phyloP scores from a whole-genome alignment of 1,140 invertebrate species.

The Drosophila murphyi region DNA sequence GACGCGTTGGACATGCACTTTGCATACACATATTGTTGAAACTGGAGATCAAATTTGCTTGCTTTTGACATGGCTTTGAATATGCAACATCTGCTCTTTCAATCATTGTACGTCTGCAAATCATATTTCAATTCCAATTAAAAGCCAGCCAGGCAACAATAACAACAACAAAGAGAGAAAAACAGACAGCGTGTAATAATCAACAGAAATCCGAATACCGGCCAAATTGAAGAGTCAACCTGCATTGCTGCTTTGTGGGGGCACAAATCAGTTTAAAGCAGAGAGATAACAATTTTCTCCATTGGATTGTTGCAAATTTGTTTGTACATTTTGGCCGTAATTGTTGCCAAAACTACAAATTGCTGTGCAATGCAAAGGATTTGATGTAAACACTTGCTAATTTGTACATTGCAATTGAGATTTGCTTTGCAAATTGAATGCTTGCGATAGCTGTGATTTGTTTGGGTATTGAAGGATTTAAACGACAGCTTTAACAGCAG shows the following conservation, averaged over 20 bases:
- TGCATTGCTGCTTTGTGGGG: slow-evolving; percentile 14
- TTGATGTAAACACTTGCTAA: slow-evolving; percentile 2
- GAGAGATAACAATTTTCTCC: slow-evolving; percentile 14
- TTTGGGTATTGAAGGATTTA: background rate
- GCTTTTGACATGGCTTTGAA: slow-evolving; percentile 19
- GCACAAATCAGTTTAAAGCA: background rate
- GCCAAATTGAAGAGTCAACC: background rate
- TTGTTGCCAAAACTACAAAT: slow-evolving; percentile 53
- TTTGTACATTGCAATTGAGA: slow-evolving; percentile 39
- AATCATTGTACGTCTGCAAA: slow-evolving; percentile 53
- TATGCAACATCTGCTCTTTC: slow-evolving; percentile 33
- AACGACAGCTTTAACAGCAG: background rate
- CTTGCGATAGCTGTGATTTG: slow-evolving; percentile 15
- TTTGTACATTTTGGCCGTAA: slow-evolving; percentile 55
- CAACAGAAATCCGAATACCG: slow-evolving; percentile 41
- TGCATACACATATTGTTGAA: slow-evolving; percentile 56
- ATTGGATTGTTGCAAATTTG: slow-evolving; percentile 43
- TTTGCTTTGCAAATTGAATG: slow-evolving; percentile 37
- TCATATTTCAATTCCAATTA: slow-evolving; percentile 82
- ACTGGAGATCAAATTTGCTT: slow-evolving; percentile 55
- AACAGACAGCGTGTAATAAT: slow-evolving; percentile 45
- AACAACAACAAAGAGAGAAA: slow-evolving; percentile 10
- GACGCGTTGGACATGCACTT: slow-evolving; percentile 71
- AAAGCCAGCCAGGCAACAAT: slow-evolving; percentile 33
- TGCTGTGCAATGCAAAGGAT: slow-evolving; percentile 23